Base-by-base conservation (phyloP, 2,797 vertebrate species). In the Enteromius argenteus region DNA sequence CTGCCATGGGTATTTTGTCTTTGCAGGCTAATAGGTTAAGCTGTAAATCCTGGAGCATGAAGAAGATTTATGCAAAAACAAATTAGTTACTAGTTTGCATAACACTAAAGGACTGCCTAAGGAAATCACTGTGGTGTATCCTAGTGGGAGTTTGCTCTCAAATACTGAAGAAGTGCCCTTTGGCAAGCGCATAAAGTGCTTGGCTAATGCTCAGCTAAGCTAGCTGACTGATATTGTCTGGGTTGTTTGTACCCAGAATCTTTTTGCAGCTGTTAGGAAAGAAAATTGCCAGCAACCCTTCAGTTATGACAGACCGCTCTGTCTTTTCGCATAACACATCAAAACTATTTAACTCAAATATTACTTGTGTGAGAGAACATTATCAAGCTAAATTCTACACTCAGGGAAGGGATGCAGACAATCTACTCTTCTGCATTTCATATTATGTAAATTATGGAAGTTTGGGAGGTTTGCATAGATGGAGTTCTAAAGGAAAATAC, bases 231-330 rank as follows among this genome's bases (percentile, higher is more conserved):
- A 46, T 51, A 75, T 75, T 67, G 79, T 75, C 53, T 51, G 62
- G 23, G n/a, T 58, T 72, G 66, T 78, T 67, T 84, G 74, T 67
- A 46, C 71, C 53, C 62, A 89, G 88, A 88, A 88, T 91, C 82
- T 85, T 91, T 83, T 84, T 85, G 81, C 88, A 84, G 87, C 91
- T 87, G 89, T 89, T 90, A 91, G 89, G 87, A 86, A 90, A 87
- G 90, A 88, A 86, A 82, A 81, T 84, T 89, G 91, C 90, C 91
- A 91, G 90, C 85, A 87, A 75, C 86, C 85, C 66, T 75, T 90
- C 89, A 85, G 88, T 91, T 91, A 92, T 92, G 91, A 39, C 37
- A 73, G 53, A n/a, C 53, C 6, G 6, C 67, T 23, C 39, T 17
- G 27, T 81, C 27, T 81, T 30, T 72, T 72, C 11, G 46, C 67